phyloP scores from a whole-genome alignment of 2,888 invertebrate species.

The Stenoptilia bipunctidactyla region DNA sequence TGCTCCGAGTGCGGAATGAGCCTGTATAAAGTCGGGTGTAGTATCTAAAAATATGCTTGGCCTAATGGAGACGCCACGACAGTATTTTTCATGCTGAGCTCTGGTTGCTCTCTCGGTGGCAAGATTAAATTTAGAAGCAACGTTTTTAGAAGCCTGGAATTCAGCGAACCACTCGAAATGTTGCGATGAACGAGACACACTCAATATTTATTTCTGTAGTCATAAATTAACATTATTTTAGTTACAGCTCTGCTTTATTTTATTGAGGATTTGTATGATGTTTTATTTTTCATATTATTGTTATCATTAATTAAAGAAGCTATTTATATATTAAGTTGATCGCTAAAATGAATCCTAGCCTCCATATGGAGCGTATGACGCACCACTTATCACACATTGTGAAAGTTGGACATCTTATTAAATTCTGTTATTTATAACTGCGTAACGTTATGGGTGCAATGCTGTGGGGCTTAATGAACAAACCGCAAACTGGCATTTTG shows the following conservation, averaged over 20 bases:
- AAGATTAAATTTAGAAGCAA: conserved; percentile 54
- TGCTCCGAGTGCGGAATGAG: conserved; percentile 27
- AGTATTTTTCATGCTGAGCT: conserved; percentile 44
- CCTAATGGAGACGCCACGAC: conserved; percentile 53
- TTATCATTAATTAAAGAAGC: no score
- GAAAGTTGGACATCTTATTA: conserved; percentile 59
- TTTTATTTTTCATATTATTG: no score
- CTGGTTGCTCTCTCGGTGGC: conserved; percentile 33
- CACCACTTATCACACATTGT: conserved; percentile 56
- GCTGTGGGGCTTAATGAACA: conserved; percentile 13
- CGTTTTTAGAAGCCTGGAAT: conserved; percentile 39
- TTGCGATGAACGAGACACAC: neutral
- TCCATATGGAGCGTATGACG: conserved; percentile 60
- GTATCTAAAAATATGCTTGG: conserved; percentile 50
- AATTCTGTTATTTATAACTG: conserved; percentile 49
- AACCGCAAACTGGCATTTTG: conserved; percentile 13
- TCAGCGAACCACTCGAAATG: conserved; percentile 4
- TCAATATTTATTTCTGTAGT: neutral
- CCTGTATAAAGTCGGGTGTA: conserved; percentile 32
- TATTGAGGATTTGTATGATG: no score
- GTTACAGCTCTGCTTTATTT: no score
- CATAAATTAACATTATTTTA: neutral
- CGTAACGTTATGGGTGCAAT: conserved; percentile 24
- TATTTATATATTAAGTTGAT: no score
- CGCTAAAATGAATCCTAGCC: conserved; percentile 48